Percentiles rank a stretch among this genome's conserved stretches.
phyloP scores from a whole-genome alignment of 2,888 invertebrate species.

The Periphyllus acericola region DNA sequence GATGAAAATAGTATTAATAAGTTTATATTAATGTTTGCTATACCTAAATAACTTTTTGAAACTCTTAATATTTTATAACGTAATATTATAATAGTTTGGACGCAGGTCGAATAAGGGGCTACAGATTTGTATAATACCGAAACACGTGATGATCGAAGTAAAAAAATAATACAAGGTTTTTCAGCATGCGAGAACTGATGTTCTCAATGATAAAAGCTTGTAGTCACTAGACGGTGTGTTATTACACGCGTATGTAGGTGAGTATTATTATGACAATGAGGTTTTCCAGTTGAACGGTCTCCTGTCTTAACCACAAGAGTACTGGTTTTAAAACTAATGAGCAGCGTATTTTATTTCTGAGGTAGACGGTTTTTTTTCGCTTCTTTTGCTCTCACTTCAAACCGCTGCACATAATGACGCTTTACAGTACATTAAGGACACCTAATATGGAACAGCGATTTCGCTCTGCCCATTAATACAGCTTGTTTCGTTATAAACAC shows the following conservation, averaged over 20 bases:
- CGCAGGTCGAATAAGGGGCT: no score
- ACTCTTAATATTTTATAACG: no score
- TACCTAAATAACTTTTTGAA: no score
- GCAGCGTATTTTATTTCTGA: conserved; percentile 20
- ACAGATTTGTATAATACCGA: not conserved
- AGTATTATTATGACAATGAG: not conserved
- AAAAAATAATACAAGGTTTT: not conserved
- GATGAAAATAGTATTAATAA: no score
- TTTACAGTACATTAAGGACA: not conserved
- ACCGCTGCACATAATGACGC: not conserved
- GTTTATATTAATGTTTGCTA: no score
- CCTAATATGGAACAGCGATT: conserved; percentile 1
- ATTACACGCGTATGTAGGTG: not conserved
- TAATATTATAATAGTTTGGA: no score
- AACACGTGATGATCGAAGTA: not conserved
- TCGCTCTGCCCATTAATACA: no score
- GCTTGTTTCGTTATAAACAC: not conserved
- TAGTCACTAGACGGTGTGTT: not conserved
- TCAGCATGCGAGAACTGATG: not conserved
- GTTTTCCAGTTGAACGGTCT: conserved; percentile 20
- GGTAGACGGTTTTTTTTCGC: not conserved
- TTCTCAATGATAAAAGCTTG: not conserved
- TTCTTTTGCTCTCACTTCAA: not conserved
- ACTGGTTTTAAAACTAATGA: conserved; percentile 12
- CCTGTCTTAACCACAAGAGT: conserved; percentile 6